Evolutionary conservation across 1,140 invertebrate genomes (phyloP).

Genomic region (Gryon sp.): DNA sequence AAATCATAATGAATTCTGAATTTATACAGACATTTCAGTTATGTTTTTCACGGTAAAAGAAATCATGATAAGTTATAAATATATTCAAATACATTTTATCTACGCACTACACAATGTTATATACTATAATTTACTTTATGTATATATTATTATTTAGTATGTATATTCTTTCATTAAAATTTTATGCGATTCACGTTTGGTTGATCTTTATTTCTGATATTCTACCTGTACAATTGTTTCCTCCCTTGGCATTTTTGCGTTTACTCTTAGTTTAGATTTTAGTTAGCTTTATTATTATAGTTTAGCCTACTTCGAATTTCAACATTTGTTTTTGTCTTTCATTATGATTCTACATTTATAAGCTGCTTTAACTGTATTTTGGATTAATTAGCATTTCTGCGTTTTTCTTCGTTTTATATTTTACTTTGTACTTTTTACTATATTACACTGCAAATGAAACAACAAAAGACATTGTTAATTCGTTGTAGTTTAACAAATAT

Average conservation of each 20-base stretch:
- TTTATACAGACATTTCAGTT: constrained; percentile 21
- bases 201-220: constrained; percentile 74
- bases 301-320: no score
- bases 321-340: background rate
- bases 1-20: no score
- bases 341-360: no score
- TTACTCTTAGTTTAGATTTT: constrained; percentile 32
- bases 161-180: constrained; percentile 78
- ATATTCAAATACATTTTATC: constrained; percentile 36
- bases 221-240: constrained; percentile 71
- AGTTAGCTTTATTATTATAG: no score
- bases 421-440: no score
- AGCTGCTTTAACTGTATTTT: no score
- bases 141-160: constrained; percentile 78
- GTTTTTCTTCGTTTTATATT: no score
- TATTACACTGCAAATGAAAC: no score
- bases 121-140: constrained; percentile 71
- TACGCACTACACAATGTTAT: constrained; percentile 54
- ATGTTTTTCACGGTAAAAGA: constrained; percentile 12
- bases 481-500: no score
- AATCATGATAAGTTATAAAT: constrained; percentile 32
- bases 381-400: no score
- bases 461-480: no score
- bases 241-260: constrained; percentile 43
- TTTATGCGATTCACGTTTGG: constrained; percentile 74